phyloP scores from a whole-genome alignment of 1,140 invertebrate genomes.

The Prorops nasuta region DNA sequence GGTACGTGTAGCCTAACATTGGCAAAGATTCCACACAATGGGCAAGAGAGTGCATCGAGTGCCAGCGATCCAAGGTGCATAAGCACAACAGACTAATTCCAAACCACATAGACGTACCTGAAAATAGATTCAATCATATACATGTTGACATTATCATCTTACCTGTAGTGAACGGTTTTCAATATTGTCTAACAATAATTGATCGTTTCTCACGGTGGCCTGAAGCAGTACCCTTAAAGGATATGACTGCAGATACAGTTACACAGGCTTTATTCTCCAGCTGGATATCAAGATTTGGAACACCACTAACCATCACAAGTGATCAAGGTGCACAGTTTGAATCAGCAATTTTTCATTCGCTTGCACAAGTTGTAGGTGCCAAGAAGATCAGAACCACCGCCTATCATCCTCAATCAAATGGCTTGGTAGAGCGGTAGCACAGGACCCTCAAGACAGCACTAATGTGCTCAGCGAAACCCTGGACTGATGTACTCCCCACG shows the following conservation, averaged over 20 bases:
- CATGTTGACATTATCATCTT: slow-evolving; percentile 3
- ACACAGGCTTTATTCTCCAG: not conserved
- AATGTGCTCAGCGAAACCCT: too few relatives aligned
- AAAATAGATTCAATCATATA: slow-evolving; percentile 34
- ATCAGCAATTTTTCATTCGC: too few relatives aligned
- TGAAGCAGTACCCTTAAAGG: too few relatives aligned
- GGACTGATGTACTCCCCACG: too few relatives aligned
- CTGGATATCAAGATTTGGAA: too few relatives aligned
- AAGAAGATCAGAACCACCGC: too few relatives aligned
- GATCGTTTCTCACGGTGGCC: not conserved
- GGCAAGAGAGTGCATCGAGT: slow-evolving; percentile 15
- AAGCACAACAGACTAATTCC: slow-evolving; percentile 12
- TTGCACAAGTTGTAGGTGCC: too few relatives aligned
- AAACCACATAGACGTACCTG: slow-evolving; percentile 4
- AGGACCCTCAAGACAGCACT: too few relatives aligned
- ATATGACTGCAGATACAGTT: not conserved
- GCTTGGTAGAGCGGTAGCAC: too few relatives aligned
- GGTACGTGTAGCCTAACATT: slow-evolving; percentile 17
- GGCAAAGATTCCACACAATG: slow-evolving; percentile 13
- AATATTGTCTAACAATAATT: slow-evolving; percentile 10
- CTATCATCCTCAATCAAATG: too few relatives aligned
- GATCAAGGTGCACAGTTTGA: too few relatives aligned
- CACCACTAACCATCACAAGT: too few relatives aligned
- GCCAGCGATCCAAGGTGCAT: slow-evolving; percentile 26
- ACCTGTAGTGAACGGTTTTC: not conserved